phyloP scores from a whole-genome alignment of 2,113 vertebrate genomes.

The Herpetotheres cachinnans region DNA sequence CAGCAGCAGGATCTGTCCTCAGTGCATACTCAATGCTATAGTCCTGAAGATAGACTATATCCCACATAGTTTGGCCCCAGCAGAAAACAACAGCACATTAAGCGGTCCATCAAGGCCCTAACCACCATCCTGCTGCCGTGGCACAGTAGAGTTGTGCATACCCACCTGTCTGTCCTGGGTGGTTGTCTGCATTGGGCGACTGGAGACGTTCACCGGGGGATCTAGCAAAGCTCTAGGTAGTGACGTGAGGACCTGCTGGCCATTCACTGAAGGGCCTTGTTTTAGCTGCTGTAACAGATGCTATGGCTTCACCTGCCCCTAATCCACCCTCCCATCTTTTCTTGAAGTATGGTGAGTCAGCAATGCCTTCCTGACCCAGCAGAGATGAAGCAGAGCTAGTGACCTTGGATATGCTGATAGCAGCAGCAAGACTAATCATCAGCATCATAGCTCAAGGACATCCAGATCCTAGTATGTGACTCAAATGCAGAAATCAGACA shows the following conservation, averaged over 20 bases:
- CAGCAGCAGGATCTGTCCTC: neutral
- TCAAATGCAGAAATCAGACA: neutral
- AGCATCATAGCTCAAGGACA: neutral
- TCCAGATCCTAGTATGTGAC: neutral
- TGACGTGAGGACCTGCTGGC: neutral
- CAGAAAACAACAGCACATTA: neutral
- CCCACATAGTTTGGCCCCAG: no score
- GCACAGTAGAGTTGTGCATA: neutral
- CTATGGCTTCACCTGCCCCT: neutral
- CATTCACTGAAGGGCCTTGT: neutral
- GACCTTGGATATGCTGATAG: constrained; percentile 40
- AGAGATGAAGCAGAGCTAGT: constrained; percentile 13
- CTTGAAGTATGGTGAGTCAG: constrained; percentile 31
- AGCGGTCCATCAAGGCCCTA: neutral
- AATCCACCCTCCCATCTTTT: neutral
- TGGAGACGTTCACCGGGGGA: neutral
- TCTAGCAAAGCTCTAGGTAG: neutral
- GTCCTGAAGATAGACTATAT: neutral
- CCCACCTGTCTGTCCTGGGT: neutral
- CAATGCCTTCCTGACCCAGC: constrained; percentile 17
- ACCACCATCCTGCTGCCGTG: neutral
- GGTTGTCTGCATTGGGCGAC: neutral
- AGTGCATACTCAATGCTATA: neutral
- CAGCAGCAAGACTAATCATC: constrained; percentile 38
- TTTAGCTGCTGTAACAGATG: neutral